Conservation (phyloP, 2,888 invertebrate species). For the Apantesis nais region DNA sequence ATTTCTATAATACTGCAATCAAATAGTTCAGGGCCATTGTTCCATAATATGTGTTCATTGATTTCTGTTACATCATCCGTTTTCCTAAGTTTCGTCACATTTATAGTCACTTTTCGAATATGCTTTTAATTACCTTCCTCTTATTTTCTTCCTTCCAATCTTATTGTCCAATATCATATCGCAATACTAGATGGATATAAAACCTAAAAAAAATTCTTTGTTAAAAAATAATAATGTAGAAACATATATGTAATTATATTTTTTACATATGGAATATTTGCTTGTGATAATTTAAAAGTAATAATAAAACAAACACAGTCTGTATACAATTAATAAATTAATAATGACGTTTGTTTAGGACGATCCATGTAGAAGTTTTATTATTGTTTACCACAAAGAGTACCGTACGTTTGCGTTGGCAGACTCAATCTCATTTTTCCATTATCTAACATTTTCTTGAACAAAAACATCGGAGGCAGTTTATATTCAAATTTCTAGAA, state of each 20-base stretch:
- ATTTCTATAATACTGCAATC: background rate
- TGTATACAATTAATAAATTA: background rate
- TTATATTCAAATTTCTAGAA: constrained; percentile 43
- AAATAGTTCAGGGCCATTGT: background rate
- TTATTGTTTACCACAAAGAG: background rate
- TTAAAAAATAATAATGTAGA: too few species aligned
- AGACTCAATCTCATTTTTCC: background rate
- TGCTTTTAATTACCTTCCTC: background rate
- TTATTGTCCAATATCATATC: too few species aligned
- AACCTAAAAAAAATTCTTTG: too few species aligned
- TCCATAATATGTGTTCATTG: background rate
- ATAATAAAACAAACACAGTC: background rate
- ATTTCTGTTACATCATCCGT: background rate
- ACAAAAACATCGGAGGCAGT: constrained; percentile 28
- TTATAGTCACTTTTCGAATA: background rate
- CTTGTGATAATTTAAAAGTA: background rate
- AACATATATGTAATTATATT: too few species aligned
- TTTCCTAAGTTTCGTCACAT: background rate
- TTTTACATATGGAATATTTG: too few species aligned
- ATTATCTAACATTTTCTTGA: background rate
- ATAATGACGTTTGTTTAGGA: background rate
- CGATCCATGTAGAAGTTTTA: background rate
- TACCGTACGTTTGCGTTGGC: background rate
- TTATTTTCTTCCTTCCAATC: too few species aligned
- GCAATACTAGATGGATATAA: too few species aligned